phyloP scores from a whole-genome alignment of 64 coral and sea anemone species.

The Montipora capricornis region DNA sequence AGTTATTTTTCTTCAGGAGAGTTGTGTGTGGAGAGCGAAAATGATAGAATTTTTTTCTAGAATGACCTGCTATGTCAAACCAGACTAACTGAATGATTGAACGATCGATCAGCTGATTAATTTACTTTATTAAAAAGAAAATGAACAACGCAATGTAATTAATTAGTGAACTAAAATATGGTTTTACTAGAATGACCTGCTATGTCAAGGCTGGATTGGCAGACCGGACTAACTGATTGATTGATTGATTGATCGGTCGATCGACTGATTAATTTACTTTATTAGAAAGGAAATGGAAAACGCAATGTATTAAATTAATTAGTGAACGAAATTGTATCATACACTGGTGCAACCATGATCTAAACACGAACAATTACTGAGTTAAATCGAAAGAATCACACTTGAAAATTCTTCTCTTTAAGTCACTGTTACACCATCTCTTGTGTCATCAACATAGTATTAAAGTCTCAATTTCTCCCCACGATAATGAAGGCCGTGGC shows the following conservation, averaged over 20 bases:
- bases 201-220: neutral
- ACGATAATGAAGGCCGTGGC: constrained; percentile 32
- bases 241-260: neutral
- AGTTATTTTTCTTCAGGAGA: too few species aligned
- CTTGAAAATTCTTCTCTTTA: neutral
- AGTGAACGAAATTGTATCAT: neutral
- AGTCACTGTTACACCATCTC: neutral
- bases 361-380: neutral
- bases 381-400: neutral
- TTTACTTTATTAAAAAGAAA: neutral
- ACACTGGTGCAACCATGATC: neutral
- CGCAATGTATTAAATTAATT: neutral
- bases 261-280: neutral
- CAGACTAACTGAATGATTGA: neutral
- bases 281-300: neutral
- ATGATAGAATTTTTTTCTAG: too few species aligned
- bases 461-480: constrained; percentile 37
- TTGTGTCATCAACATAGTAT: neutral
- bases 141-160: neutral
- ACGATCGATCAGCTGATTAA: neutral
- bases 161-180: neutral
- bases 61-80: neutral
- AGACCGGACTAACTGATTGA: neutral
- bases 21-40: too few species aligned
- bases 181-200: neutral